A percentile compares a stretch with the other conserved stretches of the same genome.
Evolutionary conservation across 2,888 invertebrate species (phyloP).

Genomic region (Chymomyza caudatula): DNA sequence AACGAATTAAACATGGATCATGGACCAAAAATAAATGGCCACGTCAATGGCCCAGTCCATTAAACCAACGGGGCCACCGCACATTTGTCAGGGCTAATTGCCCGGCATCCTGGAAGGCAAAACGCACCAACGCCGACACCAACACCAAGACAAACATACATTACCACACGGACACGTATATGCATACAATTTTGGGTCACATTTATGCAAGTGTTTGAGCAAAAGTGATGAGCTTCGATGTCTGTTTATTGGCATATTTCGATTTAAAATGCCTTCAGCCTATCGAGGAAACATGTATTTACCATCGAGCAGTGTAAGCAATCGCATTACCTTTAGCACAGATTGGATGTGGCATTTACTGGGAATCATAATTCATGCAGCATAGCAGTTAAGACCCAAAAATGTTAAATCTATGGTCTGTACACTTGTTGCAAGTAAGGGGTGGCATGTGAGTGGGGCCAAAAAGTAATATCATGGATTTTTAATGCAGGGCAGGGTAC

Average conservation of each 20-base stretch:
- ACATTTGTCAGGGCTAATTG: conserved; percentile 64
- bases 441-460: background rate
- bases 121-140: conserved; percentile 32
- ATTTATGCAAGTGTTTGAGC: background rate
- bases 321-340: background rate
- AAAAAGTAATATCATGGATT: conserved; percentile 54
- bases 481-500: conserved; percentile 44
- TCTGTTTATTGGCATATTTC: conserved; percentile 40
- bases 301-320: background rate
- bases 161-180: background rate
- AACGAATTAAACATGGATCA: conserved; percentile 27
- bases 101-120: conserved; percentile 59
- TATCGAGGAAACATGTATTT: conserved; percentile 40
- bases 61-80: conserved; percentile 60
- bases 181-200: background rate
- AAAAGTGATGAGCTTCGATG: background rate
- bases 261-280: conserved; percentile 49
- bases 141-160: background rate
- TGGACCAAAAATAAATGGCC: conserved; percentile 42
- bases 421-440: conserved; percentile 35
- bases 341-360: background rate
- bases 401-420: background rate
- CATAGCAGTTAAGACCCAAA: background rate
- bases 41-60: conserved; percentile 29
- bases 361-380: background rate